Evolutionary conservation across 2,797 vertebrate genomes (phyloP), one percentile per base, ranked within the genome.

Genomic region (Nannoperca obscura): DNA sequence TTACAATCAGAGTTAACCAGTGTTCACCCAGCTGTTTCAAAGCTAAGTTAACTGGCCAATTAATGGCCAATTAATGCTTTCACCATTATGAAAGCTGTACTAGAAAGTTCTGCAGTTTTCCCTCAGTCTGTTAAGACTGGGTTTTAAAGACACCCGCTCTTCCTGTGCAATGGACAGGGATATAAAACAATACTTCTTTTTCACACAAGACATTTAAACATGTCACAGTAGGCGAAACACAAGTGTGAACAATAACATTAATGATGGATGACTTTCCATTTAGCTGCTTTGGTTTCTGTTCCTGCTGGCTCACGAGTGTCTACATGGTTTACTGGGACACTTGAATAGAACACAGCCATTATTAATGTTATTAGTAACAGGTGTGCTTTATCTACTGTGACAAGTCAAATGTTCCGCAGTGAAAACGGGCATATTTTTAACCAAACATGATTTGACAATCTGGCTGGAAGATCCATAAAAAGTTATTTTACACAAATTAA

Each of bases 171-270:
- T 42, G 22, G 27, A 19, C 44, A 64, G 52, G 32, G 7, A 17
- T 15, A 46, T 27, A 15, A 40, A 60, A 44, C 46, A 40, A 32
- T 3, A 27, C 1, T 15, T 20, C 8, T 53, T 38, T 55, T 3
- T 11, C 38, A 36, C 0, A 1, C 2, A 57, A 27, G 49, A 30
- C 22, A 14, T 62, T 60, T 61, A 17, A 52, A 30, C 40, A 47
- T 38, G 61, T 53, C 30, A 53, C 27, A 66, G 49, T 22, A 66
- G 46, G n/a, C 63, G 44, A 71, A 53, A 19, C 30, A 61, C 2
- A 54, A 38, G 13, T 68, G 24, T 32, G n/a, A 20, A 69, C 34
- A n/a, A 40, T 12, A 24, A 1, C 12, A 59, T 42, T 1, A 44
- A 24, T 36, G 20, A 36, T 32, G 12, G 19, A 19, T 49, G 7